phyloP scores from a whole-genome alignment of 2,888 invertebrate genomes.

The Amphipoea oculea region DNA sequence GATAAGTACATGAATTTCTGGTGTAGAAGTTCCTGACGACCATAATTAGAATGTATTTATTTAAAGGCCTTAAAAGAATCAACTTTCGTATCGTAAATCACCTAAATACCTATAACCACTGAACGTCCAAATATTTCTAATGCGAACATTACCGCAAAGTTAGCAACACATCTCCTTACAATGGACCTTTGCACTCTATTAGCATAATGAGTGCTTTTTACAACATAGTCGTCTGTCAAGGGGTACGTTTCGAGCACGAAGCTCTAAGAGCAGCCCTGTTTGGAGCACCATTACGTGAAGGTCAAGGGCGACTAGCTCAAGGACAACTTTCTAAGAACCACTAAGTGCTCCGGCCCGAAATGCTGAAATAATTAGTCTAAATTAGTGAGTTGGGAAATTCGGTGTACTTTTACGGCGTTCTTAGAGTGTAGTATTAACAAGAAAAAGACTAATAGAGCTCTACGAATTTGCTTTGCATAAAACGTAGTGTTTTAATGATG shows the following conservation, averaged over 20 bases:
- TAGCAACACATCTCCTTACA: conserved; percentile 1
- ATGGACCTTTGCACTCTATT: neutral
- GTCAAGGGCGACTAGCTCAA: conserved; percentile 50
- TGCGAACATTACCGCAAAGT: neutral
- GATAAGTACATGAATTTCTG: neutral
- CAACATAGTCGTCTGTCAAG: conserved; percentile 5
- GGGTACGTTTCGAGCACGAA: conserved; percentile 37
- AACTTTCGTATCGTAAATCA: neutral
- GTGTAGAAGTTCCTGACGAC: neutral
- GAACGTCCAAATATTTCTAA: neutral
- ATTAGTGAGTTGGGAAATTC: conserved; percentile 38
- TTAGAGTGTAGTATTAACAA: conserved; percentile 15
- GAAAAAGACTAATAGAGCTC: neutral
- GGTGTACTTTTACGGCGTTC: conserved; percentile 7
- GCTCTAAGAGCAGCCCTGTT: conserved; percentile 24
- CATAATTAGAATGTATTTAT: neutral
- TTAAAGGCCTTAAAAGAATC: neutral
- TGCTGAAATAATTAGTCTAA: conserved; percentile 42
- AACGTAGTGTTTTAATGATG: neutral
- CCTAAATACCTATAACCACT: neutral
- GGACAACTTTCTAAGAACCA: conserved; percentile 48
- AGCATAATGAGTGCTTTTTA: conserved; percentile 30
- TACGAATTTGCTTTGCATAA: neutral
- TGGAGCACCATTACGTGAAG: conserved; percentile 49
- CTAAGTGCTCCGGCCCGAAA: conserved; percentile 32